Evolutionary conservation across 2,797 vertebrate species (phyloP), one percentile per base, ranked within the genome.

Genomic region (Sebastes hubbsi): DNA sequence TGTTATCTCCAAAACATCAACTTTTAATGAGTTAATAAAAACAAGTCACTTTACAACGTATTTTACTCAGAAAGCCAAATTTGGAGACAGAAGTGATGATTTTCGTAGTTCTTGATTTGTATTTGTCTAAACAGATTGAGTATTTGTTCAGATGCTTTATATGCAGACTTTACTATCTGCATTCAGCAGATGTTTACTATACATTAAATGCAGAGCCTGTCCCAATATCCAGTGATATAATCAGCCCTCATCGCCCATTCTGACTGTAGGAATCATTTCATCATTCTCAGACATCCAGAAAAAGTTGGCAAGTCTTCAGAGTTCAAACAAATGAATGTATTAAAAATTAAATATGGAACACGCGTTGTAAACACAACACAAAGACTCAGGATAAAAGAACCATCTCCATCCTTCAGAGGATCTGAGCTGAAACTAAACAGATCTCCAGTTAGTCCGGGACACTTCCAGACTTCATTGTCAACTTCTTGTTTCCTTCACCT

Each of bases 391-490:
- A 18, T 46, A 46, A 16, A 42, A 46, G 42, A 18, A 49, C 3
- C 16, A 20, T 49, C 16, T 49, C 42, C 42, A 8, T 49, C 42
- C 3, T 20, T 49, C 42, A 18, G 42, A 49, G 42, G 1, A 49
- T 49, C 42, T 49, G 16, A 49, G 42, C 42, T 18, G 42, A 20
- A 8, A 46, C 59, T 34, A 49, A 20, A 49, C 16, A 30, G 16
- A 64, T n/a, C 52, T 54, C 46, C 72, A 30, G 67, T 66, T 8
- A 13, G 52, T 65, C 70, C 68, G 64, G 73, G 54, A 62, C 36
- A 1, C 42, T 66, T 88, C 70, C 82, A 76, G 77, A 16, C 49
- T 4, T 72, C 75, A 71, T 76, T 77, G 71, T 86, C 70, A 10
- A 7, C 73, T 58, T 81, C 59, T n/a, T 49, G 22, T 36, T 18